Percentiles rank a stretch among this genome's conserved stretches.
phyloP scores from a whole-genome alignment of 2,797 vertebrate genomes.

The Florisuga fusca region DNA sequence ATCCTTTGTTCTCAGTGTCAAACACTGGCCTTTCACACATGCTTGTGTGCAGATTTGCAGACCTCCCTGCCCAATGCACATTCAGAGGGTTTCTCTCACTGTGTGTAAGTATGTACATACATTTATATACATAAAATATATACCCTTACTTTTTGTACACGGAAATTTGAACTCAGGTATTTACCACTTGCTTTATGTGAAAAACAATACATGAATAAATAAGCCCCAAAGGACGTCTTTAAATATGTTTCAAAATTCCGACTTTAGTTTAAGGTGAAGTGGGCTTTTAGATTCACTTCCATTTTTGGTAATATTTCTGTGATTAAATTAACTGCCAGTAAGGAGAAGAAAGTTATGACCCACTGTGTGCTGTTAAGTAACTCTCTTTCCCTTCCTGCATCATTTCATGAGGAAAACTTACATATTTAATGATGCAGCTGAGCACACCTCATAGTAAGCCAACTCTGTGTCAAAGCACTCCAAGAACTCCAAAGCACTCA shows the following conservation, averaged over 20 bases:
- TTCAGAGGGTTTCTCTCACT: rapidly evolving
- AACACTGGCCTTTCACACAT: rapidly evolving
- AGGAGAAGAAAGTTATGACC: background rate
- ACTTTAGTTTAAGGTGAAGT: background rate
- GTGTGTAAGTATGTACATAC: no score
- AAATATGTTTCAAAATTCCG: background rate
- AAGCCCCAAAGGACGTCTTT: background rate
- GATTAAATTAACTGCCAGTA: background rate
- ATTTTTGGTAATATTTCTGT: background rate
- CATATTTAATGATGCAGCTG: background rate
- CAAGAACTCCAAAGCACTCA: no score
- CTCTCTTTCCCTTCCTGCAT: background rate
- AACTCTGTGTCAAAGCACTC: background rate
- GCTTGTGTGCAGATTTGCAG: rapidly evolving
- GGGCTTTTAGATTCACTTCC: background rate
- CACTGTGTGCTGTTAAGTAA: background rate
- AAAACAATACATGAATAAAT: background rate
- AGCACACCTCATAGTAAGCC: background rate
- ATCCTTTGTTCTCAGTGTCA: background rate
- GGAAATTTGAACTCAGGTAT: rapidly evolving
- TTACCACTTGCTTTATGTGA: background rate
- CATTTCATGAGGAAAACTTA: background rate
- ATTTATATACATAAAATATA: background rate
- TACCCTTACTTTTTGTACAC: background rate
- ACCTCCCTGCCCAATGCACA: background rate